Evolutionary conservation across 1,140 invertebrate species (phyloP), one percentile per base, ranked within the genome.

Genomic region (Euschistus heros): DNA sequence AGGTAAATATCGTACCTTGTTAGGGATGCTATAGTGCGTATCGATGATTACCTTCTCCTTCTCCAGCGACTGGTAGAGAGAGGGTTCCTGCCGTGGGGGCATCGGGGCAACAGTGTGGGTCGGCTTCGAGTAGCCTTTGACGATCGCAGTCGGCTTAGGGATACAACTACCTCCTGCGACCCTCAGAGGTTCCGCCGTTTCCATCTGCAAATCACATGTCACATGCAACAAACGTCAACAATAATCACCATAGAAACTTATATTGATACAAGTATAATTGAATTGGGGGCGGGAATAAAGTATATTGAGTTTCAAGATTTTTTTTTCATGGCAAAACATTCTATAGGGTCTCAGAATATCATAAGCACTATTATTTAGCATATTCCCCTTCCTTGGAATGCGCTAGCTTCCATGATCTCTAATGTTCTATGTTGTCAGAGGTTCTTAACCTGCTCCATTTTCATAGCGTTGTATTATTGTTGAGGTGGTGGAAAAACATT

Each of bases 121-220:
- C 4, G 82, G 79, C 77, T 88, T 89, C 46, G 82, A 83, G 2
- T 87, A 91, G 69, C 91, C 91, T 80, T 93, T 94, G 4, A 94
- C 88, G 65, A 91, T 86, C 15, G 90, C 89, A 18, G 89, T 92
- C 5, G 91, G 91, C 76, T 94, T 94, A 1, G 91, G 91, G 71
- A 94, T 88, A 17, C 87, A 87, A 10, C 87, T 91, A 7, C 80
- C 77, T 59, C 70, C 67, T 66, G 67, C 66, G 15, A 65, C 63
- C n/a, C 67, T 44, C 27, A 68, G 60, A 2, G 66, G 63, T 46
- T 65, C 67, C 8, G 15, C n/a, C n/a, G 47, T 42, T 61, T 42
- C 30, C 37, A 42, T 61, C 59, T 61, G 33, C 26, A 61, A 61
- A 42, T 6, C 17, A 57, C 13, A 37, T 13, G 10, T 37, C 13